A percentile compares a stretch with the other conserved stretches of the same genome.
phyloP scores from a whole-genome alignment of 2,888 invertebrate species.

The Cosmia pyralina region DNA sequence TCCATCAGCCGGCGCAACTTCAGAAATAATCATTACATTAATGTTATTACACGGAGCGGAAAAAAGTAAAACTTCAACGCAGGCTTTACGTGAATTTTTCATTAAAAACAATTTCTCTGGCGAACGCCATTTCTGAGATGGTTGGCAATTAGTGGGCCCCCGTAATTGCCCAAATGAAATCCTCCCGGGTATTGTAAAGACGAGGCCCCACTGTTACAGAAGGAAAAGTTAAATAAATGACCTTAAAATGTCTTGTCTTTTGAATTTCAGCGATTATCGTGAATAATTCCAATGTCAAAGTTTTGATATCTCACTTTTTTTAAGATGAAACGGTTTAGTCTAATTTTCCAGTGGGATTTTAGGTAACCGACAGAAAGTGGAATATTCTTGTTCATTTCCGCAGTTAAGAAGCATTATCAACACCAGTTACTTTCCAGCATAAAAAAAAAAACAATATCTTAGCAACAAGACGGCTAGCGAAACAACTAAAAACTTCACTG shows the following conservation, averaged over 20 bases:
- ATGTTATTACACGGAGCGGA: slow-evolving; percentile 63
- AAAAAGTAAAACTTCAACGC: slow-evolving; percentile 68
- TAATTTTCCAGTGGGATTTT: slow-evolving; percentile 8
- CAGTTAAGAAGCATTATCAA: not conserved
- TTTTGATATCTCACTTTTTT: slow-evolving; percentile 62
- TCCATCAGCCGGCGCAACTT: slow-evolving; percentile 53
- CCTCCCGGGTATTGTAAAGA: slow-evolving; percentile 72
- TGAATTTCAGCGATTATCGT: slow-evolving; percentile 69
- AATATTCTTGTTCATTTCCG: slow-evolving; percentile 20
- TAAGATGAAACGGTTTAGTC: slow-evolving; percentile 16
- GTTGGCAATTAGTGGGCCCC: slow-evolving; percentile 77
- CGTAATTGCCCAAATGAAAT: slow-evolving; percentile 79
- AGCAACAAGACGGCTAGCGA: slow-evolving; percentile 13
- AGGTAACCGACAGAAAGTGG: not conserved
- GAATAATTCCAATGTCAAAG: slow-evolving; percentile 59
- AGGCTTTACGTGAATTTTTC: slow-evolving; percentile 75
- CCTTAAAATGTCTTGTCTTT: slow-evolving; percentile 67
- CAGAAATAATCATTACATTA: slow-evolving; percentile 65
- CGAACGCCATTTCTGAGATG: slow-evolving; percentile 77
- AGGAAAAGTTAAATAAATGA: slow-evolving; percentile 74
- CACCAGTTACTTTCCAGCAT: not conserved
- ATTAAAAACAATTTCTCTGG: slow-evolving; percentile 81
- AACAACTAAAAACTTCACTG: slow-evolving; percentile 5
- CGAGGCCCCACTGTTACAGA: slow-evolving; percentile 63
- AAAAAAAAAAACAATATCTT: not conserved